A percentile compares a stretch with the other conserved stretches of the same genome.
Evolutionary conservation across 1,140 invertebrate genomes (phyloP).

Genomic region (Chironomus striatipennis): DNA sequence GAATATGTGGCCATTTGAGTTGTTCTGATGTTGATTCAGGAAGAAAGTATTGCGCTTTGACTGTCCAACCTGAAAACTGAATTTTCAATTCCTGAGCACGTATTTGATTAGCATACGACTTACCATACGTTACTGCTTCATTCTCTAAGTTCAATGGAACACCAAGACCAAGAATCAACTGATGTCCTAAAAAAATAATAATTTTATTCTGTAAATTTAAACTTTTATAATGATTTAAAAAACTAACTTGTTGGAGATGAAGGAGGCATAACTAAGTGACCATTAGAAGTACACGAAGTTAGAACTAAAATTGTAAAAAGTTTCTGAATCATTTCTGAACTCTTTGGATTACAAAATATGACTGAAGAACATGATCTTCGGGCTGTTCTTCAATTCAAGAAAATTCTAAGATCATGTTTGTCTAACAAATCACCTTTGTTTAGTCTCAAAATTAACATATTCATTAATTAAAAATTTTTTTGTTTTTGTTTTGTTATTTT

Average conservation of each 20-base stretch:
- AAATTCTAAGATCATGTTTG: too few species aligned
- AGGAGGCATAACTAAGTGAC: neutral
- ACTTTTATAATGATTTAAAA: too few species aligned
- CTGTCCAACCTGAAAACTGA: constrained; percentile 50
- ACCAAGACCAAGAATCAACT: constrained; percentile 57
- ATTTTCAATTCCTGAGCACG: too few species aligned
- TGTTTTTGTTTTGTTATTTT: too few species aligned
- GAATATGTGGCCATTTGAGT: neutral
- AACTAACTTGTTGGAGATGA: neutral
- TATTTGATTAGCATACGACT: too few species aligned
- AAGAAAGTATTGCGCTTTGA: constrained; percentile 52
- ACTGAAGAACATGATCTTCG: too few species aligned
- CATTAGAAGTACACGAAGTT: neutral
- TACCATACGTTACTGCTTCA: constrained; percentile 44
- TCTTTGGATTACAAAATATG: neutral
- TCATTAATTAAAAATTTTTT: too few species aligned
- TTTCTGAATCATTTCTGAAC: neutral
- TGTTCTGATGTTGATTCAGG: constrained; percentile 33
- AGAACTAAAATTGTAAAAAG: neutral
- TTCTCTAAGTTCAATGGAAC: constrained; percentile 53
- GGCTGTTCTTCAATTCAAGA: too few species aligned
- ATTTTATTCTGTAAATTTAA: too few species aligned
- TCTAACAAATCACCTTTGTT: too few species aligned
- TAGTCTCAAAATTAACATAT: too few species aligned
- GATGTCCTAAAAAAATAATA: constrained; percentile 28